Evolutionary conservation across 2,888 invertebrate genomes (phyloP), one percentile per base, ranked within the genome.

Genomic region (Tethea ocularis): DNA sequence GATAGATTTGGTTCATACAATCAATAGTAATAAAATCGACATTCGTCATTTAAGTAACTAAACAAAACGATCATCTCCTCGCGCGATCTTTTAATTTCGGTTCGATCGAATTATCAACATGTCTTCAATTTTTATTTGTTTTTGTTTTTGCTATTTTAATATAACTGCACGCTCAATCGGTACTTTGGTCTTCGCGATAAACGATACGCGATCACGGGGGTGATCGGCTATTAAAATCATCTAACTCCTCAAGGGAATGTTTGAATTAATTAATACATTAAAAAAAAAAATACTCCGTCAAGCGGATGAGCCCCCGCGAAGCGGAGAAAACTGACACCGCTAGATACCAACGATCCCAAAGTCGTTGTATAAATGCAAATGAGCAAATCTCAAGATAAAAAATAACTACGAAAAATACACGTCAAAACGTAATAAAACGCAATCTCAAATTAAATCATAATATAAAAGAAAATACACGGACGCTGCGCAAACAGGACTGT

Each of bases 301-400:
- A 68, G 64, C 62, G 61, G 60, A 63, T 57, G 58, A 63, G 63
- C 61, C 62, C 58, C 57, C 58, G 38, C 56, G 57, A 56, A 61
- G 61, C 20, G 17, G n/a, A 33, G 4, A 24, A 54, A 6, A 11
- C 17, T 13, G 33, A 33, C 8, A 46, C 41, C 41, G 53, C 29
- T 33, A 33, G 17, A 54, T 22, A 33, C 20, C 33, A 33, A 33
- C n/a, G 13, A 33, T 11, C 17, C 33, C 33, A 36, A 8, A 10
- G 24, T 33, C 36, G 79, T 77, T 80, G 77, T 72, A 77, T 89
- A 91, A 91, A 91, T 89, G 91, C 91, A 83, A 73, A 76, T 77
- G 78, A 81, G 77, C 76, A 77, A 80, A 72, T 66, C 66, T 69
- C 66, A 72, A 77, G 71, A 78, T 74, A 70, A 78, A 78, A 81